Conservation (phyloP, 2,888 invertebrate genomes). For the Limnephilus marmoratus region DNA sequence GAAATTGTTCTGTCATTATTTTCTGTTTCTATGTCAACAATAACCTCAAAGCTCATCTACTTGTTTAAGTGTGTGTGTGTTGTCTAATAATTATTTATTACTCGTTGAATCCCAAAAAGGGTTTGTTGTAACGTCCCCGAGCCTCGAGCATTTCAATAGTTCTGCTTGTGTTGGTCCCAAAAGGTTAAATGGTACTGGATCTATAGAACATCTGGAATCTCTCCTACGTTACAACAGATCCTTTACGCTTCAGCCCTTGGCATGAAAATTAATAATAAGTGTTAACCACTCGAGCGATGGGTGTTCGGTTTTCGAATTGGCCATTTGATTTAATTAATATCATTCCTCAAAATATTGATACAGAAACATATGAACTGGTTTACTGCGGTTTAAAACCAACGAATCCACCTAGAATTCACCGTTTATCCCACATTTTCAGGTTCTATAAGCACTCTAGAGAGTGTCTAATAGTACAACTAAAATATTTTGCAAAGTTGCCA, state of each 20-base stretch:
- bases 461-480: too few species aligned
- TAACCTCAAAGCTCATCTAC: slow-evolving; percentile 58
- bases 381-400: too few species aligned
- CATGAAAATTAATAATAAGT: slow-evolving; percentile 53
- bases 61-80: slow-evolving; percentile 64
- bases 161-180: background rate
- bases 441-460: too few species aligned
- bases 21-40: slow-evolving; percentile 64
- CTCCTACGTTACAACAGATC: slow-evolving; percentile 26
- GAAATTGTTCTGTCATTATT: slow-evolving; percentile 65
- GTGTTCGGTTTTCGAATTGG: too few species aligned
- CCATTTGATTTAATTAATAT: too few species aligned
- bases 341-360: too few species aligned
- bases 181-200: background rate
- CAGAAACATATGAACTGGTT: too few species aligned
- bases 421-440: too few species aligned
- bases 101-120: slow-evolving; percentile 44
- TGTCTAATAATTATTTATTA: slow-evolving; percentile 53
- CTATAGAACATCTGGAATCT: background rate
- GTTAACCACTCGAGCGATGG: background rate
- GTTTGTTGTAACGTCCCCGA: slow-evolving; percentile 31
- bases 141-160: background rate
- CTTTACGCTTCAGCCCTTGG: slow-evolving; percentile 61
- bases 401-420: too few species aligned
- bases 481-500: too few species aligned